Percentiles rank a stretch among this genome's conserved stretches.
Evolutionary conservation across 2,888 invertebrate species (phyloP).

Genomic region (Eupithecia exiguata): DNA sequence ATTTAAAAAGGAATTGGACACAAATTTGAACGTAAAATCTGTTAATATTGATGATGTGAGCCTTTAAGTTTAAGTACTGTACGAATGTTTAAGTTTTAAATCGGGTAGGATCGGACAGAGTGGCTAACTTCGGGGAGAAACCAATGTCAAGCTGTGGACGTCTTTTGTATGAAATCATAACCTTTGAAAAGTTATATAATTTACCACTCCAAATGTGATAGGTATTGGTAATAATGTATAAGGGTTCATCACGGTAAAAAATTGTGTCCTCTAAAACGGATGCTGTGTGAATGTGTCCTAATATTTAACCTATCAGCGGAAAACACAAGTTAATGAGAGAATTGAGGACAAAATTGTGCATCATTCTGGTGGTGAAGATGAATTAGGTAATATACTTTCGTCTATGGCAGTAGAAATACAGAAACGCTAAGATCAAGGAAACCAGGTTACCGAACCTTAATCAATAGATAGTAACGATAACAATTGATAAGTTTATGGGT

Average conservation of each 20-base stretch:
- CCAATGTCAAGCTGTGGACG: not conserved
- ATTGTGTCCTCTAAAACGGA: no score
- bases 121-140: not conserved
- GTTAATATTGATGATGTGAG: not conserved
- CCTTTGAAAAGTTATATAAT: not conserved
- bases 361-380: not conserved
- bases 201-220: not conserved
- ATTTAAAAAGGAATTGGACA: conserved; percentile 34
- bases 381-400: not conserved
- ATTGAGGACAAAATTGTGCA: no score
- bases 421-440: conserved; percentile 31
- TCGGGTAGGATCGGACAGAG: not conserved
- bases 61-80: not conserved
- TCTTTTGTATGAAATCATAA: not conserved
- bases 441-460: conserved; percentile 33
- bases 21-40: conserved; percentile 13
- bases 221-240: not conserved
- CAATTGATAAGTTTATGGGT: conserved; percentile 28
- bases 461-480: conserved; percentile 27
- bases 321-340: no score
- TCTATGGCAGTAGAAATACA: not conserved
- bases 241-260: no score
- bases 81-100: not conserved
- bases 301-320: no score
- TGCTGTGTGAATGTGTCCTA: no score